Percentiles rank a stretch among this genome's conserved stretches.
These are phyloP conservation scores for Anneissia japonica DNA, from an alignment of 35 echinoderm and acorn worm species.

Conservation along the genomic window DNA sequence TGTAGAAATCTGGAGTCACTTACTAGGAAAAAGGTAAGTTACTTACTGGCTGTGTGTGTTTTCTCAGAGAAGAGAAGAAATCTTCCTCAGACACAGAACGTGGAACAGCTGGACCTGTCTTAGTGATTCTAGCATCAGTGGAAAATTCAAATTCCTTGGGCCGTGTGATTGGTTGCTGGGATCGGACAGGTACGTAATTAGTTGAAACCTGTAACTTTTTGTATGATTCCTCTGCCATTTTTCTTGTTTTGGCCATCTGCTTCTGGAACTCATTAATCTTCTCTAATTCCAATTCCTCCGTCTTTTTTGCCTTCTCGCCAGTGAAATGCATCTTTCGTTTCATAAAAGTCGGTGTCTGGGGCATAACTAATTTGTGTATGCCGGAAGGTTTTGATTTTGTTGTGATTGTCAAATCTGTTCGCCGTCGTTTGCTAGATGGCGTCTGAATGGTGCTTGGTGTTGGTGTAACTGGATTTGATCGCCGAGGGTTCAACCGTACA, in stretches of 20 bases:
- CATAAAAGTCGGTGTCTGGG: neutral
- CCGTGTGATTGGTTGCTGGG: constrained; percentile 25
- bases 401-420: neutral
- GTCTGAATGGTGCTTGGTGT: neutral
- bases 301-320: constrained; percentile 28
- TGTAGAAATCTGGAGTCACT: too few species aligned
- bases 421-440: neutral
- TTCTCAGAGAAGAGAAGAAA: neutral
- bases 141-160: constrained; percentile 70
- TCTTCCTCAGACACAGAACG: neutral
- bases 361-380: neutral
- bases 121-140: constrained; percentile 54
- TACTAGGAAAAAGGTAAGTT: too few species aligned
- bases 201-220: constrained; percentile 49
- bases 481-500: neutral
- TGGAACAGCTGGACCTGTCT: neutral
- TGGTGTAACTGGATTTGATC: neutral
- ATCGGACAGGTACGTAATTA: constrained; percentile 35
- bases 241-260: constrained; percentile 33
- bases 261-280: constrained; percentile 50
- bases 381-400: neutral
- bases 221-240: constrained; percentile 59
- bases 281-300: constrained; percentile 73
- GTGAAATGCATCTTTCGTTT: constrained; percentile 2
- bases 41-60: neutral